phyloP scores from a whole-genome alignment of 2,888 invertebrate species.

The Thyatira batis region DNA sequence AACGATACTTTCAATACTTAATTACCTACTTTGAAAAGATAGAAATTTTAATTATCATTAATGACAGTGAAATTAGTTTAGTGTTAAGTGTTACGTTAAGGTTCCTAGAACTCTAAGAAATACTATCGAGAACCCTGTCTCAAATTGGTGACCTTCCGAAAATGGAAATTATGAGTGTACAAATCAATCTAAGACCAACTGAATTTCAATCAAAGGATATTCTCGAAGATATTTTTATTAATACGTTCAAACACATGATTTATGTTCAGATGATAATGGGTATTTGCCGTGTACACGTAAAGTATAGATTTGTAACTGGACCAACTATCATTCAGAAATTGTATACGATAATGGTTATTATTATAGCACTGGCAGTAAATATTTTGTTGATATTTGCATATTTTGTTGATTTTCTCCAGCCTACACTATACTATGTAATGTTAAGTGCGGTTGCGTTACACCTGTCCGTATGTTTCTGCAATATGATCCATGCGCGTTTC shows the following conservation, averaged over 20 bases:
- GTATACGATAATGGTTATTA: constrained; percentile 37
- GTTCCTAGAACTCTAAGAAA: too few species aligned
- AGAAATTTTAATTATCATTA: too few species aligned
- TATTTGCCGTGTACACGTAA: constrained; percentile 47
- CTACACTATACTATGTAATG: constrained; percentile 24
- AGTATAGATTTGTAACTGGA: constrained; percentile 44
- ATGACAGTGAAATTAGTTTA: too few species aligned
- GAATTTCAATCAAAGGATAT: constrained; percentile 58
- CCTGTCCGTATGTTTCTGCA: constrained; percentile 29
- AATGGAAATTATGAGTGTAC: not conserved
- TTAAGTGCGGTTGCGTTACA: constrained; percentile 22
- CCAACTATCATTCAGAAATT: constrained; percentile 50
- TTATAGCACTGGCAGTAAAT: constrained; percentile 19
- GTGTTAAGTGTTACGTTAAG: too few species aligned
- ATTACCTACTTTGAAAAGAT: constrained; percentile 9
- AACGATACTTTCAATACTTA: not conserved
- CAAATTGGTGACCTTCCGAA: not conserved
- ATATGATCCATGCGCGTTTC: constrained; percentile 51
- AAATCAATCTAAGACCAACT: constrained; percentile 14
- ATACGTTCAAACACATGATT: constrained; percentile 36
- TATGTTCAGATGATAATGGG: constrained; percentile 45
- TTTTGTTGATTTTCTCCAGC: constrained; percentile 16
- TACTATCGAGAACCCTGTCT: not conserved
- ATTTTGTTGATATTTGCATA: constrained; percentile 15
- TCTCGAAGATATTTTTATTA: constrained; percentile 47